Conservation (phyloP, 2,888 invertebrate species). For the Nebria salina region DNA sequence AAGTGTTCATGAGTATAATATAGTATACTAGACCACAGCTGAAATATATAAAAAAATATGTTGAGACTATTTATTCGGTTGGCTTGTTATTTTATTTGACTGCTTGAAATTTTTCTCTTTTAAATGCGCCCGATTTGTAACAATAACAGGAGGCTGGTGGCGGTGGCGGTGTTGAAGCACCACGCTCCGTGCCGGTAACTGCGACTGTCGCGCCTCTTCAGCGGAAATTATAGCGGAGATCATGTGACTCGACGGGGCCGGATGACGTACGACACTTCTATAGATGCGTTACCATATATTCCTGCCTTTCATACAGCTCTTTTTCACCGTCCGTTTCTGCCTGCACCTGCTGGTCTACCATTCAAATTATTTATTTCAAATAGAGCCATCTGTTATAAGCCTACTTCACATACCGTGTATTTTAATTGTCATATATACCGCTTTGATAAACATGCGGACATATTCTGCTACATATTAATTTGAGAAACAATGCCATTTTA, state of each 20-base stretch:
- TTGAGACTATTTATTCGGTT: not conserved
- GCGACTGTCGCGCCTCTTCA: not conserved
- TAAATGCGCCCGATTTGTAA: conserved; percentile 39
- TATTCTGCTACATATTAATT: no score
- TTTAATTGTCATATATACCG: not conserved
- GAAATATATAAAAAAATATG: not conserved
- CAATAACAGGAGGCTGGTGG: conserved; percentile 27
- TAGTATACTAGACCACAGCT: not conserved
- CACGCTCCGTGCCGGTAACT: not conserved
- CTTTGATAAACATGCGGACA: no score
- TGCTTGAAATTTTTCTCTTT: conserved; percentile 35
- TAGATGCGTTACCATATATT: not conserved
- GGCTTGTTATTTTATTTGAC: conserved; percentile 35
- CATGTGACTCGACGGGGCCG: not conserved
- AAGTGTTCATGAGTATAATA: not conserved
- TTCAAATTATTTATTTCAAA: not conserved
- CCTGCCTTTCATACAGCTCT: not conserved
- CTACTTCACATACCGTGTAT: not conserved
- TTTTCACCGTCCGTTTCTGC: not conserved
- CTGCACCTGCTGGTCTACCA: not conserved
- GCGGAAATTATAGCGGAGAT: conserved; percentile 18
- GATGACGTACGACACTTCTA: conserved; percentile 12
- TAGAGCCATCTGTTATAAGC: not conserved
- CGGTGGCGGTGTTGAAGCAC: conserved; percentile 19
- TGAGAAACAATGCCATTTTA: no score